Conservation (phyloP, 2,888 invertebrate species). For the Anagyrus pseudococci region DNA sequence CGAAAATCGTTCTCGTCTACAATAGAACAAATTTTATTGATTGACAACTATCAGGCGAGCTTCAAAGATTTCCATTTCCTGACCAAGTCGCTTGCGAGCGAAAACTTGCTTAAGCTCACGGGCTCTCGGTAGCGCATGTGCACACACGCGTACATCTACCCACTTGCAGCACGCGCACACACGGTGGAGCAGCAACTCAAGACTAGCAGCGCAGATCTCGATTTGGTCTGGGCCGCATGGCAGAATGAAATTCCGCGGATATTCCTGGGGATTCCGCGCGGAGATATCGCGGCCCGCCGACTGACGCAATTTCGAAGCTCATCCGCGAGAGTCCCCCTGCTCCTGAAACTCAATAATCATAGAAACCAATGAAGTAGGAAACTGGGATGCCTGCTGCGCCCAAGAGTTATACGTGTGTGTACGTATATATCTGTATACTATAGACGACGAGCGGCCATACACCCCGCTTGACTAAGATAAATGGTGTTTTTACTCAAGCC, state of each 20-base stretch:
- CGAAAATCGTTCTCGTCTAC: no score
- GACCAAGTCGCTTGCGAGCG: no score
- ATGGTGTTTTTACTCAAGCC: constrained; percentile 20
- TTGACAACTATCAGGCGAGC: no score
- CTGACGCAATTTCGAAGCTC: constrained; percentile 6
- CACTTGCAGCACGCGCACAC: no score
- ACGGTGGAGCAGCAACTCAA: no score
- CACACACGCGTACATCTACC: background rate
- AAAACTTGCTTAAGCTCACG: no score
- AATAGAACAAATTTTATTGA: no score
- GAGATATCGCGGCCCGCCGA: constrained; percentile 6
- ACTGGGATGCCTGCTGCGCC: constrained; percentile 21
- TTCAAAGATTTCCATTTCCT: no score
- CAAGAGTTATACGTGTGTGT: constrained; percentile 11
- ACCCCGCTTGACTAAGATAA: constrained; percentile 24
- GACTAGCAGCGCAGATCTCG: no score
- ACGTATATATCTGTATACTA: no score
- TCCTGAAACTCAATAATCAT: constrained; percentile 33
- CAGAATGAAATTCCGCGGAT: constrained; percentile 3
- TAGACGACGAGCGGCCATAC: no score
- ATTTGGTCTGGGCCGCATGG: background rate
- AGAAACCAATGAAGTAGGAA: constrained; percentile 30
- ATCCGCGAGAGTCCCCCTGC: background rate
- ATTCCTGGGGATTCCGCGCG: background rate
- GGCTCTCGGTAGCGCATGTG: no score